These are phyloP conservation scores for Helicoverpa zea DNA, from an alignment of 1,140 invertebrate genomes.

Conservation along the genomic window DNA sequence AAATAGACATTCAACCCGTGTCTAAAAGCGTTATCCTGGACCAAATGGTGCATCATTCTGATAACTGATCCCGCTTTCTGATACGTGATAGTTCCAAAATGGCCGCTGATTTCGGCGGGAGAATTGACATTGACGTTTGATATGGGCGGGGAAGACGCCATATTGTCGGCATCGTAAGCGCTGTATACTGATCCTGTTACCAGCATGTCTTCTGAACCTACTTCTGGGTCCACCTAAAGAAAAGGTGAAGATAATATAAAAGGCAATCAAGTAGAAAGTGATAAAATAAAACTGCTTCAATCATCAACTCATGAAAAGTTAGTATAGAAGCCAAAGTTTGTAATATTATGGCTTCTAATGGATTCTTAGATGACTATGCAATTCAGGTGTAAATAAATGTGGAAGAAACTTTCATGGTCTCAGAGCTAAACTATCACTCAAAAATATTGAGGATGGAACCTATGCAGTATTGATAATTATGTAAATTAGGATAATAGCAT, in stretches of 20 bases:
- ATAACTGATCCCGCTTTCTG: conserved; percentile 90
- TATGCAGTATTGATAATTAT: no score
- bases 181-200: conserved; percentile 78
- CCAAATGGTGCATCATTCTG: conserved; percentile 91
- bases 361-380: no score
- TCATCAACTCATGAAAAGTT: no score
- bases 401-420: no score
- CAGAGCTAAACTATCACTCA: no score
- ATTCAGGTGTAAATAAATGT: no score
- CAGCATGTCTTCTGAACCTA: conserved; percentile 71
- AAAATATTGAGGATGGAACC: no score
- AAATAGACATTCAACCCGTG: conserved; percentile 88
- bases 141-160: conserved; percentile 66
- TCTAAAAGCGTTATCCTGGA: conserved; percentile 89
- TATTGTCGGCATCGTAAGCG: conserved; percentile 75
- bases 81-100: conserved; percentile 89
- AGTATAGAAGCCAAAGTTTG: no score
- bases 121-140: conserved; percentile 82
- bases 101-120: conserved; percentile 86
- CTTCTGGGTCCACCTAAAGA: conserved; percentile 73
- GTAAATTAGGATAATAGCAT: no score
- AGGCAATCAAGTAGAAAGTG: no score
- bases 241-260: background rate
- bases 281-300: no score
- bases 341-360: no score